Base-by-base conservation (phyloP, 64 coral and sea anemone species). In the Orbicella faveolata region DNA sequence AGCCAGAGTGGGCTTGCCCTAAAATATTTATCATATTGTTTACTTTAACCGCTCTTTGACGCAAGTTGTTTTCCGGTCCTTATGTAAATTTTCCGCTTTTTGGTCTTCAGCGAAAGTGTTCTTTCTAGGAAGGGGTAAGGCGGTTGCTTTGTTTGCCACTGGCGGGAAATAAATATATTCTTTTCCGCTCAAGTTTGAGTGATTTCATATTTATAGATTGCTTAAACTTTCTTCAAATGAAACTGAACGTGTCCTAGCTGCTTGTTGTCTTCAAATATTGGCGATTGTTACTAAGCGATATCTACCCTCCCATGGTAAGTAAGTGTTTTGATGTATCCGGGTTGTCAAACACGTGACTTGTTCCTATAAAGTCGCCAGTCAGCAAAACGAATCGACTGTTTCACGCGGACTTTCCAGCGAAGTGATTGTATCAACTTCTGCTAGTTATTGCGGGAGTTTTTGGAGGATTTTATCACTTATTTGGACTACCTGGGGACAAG, bases 121-220 rank as follows among this genome's bases (percentile, higher is more conserved):
- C 63, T 72, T 85, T 85, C 82, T 85, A 33, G 82, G 82, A 85
- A 85, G 82, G 82, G 64, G 82, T 85, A 52, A 52, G 82, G 18
- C 65, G 36, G 12, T 70, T 30, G 20, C 19, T 13, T 73, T 85
- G 65, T 72, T 85, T 33, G 11, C 25, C 8, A 23, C 36, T 25
- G 19, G 36, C 11, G 21, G 82, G 65, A 85, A 73, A 73, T 12
- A 68, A 70, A 85, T 52, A 10, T 5, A 15, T 23, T n/a, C 3
- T 14, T 85, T 85, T 72, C 82, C 82, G 63, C 65, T 85, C 39
- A 52, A 85, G 36, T 85, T 30, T 6, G 52, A 85, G 82, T 65
- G 66, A 69, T 15, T 37, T 21, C 52, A 16, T 85, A 85, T 85
- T 85, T 30, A 52, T 85, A 85, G 82, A 66, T 67, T 73, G 11